Conservation (phyloP, 2,113 vertebrate genomes). For the Hippopotamus amphibius region DNA sequence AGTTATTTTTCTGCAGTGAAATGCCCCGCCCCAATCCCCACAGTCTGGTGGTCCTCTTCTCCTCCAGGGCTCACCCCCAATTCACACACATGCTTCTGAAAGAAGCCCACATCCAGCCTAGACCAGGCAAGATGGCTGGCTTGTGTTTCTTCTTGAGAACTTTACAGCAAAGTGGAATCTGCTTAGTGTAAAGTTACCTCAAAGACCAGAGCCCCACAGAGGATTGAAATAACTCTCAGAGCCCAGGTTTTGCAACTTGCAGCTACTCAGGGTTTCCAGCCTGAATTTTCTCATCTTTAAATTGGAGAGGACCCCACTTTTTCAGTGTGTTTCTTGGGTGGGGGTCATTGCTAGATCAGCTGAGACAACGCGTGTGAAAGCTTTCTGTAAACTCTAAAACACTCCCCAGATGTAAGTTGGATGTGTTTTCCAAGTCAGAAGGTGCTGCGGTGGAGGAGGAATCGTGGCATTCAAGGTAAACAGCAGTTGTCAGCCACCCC, state of each 20-base stretch:
- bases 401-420: neutral
- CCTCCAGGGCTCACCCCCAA: neutral
- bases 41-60: neutral
- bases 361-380: neutral
- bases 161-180: neutral
- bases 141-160: neutral
- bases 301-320: neutral
- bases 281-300: neutral
- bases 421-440: neutral
- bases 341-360: neutral
- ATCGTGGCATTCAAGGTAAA: neutral
- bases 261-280: neutral
- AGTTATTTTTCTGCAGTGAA: neutral
- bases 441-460: neutral
- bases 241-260: neutral
- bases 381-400: neutral
- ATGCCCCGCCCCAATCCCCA: rapidly evolving
- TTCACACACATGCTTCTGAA: neutral
- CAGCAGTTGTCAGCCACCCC: rapidly evolving
- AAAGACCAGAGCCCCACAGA: neutral
- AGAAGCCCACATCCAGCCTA: neutral
- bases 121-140: neutral
- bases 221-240: neutral
- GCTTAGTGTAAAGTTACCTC: neutral
- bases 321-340: neutral